Evolutionary conservation across 2,888 invertebrate species (phyloP), one percentile per base, ranked within the genome.

Genomic region (Buathra laborator): DNA sequence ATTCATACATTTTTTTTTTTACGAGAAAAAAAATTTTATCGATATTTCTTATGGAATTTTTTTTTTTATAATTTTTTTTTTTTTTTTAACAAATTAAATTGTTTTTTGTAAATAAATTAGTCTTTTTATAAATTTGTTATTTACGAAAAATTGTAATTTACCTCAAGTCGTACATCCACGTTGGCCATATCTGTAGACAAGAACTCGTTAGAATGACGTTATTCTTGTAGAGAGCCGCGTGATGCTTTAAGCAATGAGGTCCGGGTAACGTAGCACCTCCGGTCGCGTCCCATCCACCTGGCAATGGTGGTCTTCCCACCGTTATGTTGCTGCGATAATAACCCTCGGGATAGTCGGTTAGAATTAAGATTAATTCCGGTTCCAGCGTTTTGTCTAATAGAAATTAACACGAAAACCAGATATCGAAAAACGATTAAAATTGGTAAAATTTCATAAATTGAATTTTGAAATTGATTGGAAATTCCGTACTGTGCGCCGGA

Each of bases 111-210:
- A 24, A 24, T 1, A 24, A 24, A 24, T 24, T 24, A 24, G 24
- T 24, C 24, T 24, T 24, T 24, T 24, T 24, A 24, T 24, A 24
- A 1, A 24, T 24, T 24, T 24, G 1, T 24, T 24, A 24, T 24
- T 24, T 24, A 24, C 3, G 24, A 24, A 24, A 24, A 19, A 16
- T 19, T 19, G 7, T 19, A 19, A 85, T 87, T 83, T 91, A 93
- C 94, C 94, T 94, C 86, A 94, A 91, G 87, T 97, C 96, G 89
- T 95, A 95, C 97, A 98, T 97, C 98, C 98, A 98, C 32, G 96
- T 97, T 0, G 98, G 98, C 91, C 97, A 96, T 85, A 97, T 97
- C 91, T 96, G 96, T 32, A 98, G 94, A 91, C 98, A 98, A 89
- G 96, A 96, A 74, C 95, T 95, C 62, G 96, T 95, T 44, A 96